phyloP scores from a whole-genome alignment of 2,797 vertebrate genomes.

The Choloepus didactylus region DNA sequence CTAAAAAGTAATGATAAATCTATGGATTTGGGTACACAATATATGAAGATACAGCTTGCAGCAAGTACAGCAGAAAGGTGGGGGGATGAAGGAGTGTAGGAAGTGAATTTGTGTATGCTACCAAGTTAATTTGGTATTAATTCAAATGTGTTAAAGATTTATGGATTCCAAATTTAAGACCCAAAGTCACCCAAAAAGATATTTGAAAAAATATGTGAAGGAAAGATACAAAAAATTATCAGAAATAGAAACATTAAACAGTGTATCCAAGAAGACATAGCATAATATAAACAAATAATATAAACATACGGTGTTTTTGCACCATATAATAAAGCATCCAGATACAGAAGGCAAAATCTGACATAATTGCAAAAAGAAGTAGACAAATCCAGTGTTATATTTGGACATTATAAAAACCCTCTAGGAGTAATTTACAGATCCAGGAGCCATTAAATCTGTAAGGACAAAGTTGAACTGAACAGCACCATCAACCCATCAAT shows the following conservation, averaged over 20 bases:
- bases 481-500: not conserved
- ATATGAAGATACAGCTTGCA: too few species aligned
- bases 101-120: too few species aligned
- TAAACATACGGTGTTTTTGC: not conserved
- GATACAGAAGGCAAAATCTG: not conserved
- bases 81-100: too few species aligned
- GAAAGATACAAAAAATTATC: not conserved
- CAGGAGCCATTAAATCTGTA: not conserved
- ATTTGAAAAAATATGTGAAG: too few species aligned
- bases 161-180: too few species aligned
- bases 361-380: not conserved
- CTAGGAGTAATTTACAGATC: not conserved
- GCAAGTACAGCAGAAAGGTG: too few species aligned
- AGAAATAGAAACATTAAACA: not conserved
- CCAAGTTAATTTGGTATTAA: too few species aligned
- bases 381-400: not conserved
- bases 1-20: too few species aligned
- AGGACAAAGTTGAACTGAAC: not conserved
- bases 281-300: too few species aligned
- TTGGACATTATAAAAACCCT: not conserved
- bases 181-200: too few species aligned
- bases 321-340: not conserved
- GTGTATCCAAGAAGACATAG: not conserved
- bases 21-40: too few species aligned
- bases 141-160: too few species aligned